A percentile compares a stretch with the other conserved stretches of the same genome.
Conservation (phyloP, 2,113 vertebrate species). For the Accipiter virgatus region DNA sequence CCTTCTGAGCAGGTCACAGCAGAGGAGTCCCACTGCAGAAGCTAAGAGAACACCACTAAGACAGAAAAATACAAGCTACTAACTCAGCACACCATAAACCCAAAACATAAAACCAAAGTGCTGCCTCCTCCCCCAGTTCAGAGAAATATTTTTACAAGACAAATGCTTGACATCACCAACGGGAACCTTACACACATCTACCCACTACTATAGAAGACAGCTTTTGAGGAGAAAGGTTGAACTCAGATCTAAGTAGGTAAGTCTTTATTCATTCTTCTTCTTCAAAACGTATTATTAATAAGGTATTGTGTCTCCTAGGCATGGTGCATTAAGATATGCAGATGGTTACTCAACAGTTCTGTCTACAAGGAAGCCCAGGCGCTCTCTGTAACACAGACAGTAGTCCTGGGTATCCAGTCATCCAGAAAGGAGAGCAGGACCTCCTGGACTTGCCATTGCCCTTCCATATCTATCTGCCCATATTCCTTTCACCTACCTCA, state of each 20-base stretch:
- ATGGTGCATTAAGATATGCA: not conserved
- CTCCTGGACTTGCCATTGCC: not conserved
- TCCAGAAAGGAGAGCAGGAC: not conserved
- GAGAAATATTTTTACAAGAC: not conserved
- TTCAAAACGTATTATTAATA: not conserved
- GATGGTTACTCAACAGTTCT: not conserved
- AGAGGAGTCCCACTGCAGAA: not conserved
- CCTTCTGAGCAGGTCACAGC: not conserved
- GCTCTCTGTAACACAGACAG: not conserved
- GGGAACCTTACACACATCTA: not conserved
- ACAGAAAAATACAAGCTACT: not conserved
- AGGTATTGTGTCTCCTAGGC: not conserved
- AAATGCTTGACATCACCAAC: not conserved
- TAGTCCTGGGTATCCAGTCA: not conserved
- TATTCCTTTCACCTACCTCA: not conserved
- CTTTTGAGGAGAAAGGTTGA: not conserved
- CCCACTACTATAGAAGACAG: not conserved
- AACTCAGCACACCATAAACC: not conserved
- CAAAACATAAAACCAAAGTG: not conserved
- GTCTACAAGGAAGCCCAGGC: accelerated
- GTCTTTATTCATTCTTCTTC: not conserved
- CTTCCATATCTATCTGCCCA: not conserved
- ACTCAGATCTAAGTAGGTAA: not conserved
- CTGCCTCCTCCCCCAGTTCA: not conserved
- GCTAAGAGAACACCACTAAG: not conserved